phyloP scores from a whole-genome alignment of 2,797 vertebrate genomes.

The Phalloptychus januarius region DNA sequence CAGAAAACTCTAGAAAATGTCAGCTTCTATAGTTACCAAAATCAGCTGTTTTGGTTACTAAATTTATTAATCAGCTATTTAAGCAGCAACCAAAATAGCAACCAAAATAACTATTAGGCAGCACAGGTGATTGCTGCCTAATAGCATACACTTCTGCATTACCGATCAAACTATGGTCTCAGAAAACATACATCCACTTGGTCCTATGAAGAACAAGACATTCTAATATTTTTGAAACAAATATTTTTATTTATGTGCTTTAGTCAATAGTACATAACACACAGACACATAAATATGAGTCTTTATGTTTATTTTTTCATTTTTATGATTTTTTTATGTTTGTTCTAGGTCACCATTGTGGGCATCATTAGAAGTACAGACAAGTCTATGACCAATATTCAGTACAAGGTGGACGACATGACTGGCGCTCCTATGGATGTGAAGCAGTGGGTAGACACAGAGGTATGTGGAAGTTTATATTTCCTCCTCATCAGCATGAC shows the following conservation, averaged over 20 bases:
- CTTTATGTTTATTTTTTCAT: too few species aligned
- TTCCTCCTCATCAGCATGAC: background rate
- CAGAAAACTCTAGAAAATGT: background rate
- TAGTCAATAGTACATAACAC: background rate
- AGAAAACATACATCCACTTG: background rate
- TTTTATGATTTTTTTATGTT: background rate
- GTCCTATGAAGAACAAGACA: background rate
- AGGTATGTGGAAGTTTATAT: constrained; percentile 78
- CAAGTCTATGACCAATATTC: constrained; percentile 95
- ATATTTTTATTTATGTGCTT: background rate
- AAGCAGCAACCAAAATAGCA: too few species aligned
- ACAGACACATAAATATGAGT: background rate
- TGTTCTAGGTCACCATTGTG: constrained; percentile 87
- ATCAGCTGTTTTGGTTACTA: background rate
- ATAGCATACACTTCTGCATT: background rate
- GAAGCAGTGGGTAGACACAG: constrained; percentile 96
- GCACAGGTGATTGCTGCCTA: background rate
- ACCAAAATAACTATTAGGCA: background rate
- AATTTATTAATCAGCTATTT: too few species aligned
- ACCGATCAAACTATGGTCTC: background rate
- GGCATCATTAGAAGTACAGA: constrained; percentile 92
- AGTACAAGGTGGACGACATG: constrained; percentile 98
- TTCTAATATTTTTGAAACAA: background rate
- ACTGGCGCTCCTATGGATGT: constrained; percentile 93
- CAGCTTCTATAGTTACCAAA: background rate